These are phyloP conservation scores for Trichogramma evanescens DNA, from an alignment of 2,888 invertebrate species.

Conservation along the genomic window DNA sequence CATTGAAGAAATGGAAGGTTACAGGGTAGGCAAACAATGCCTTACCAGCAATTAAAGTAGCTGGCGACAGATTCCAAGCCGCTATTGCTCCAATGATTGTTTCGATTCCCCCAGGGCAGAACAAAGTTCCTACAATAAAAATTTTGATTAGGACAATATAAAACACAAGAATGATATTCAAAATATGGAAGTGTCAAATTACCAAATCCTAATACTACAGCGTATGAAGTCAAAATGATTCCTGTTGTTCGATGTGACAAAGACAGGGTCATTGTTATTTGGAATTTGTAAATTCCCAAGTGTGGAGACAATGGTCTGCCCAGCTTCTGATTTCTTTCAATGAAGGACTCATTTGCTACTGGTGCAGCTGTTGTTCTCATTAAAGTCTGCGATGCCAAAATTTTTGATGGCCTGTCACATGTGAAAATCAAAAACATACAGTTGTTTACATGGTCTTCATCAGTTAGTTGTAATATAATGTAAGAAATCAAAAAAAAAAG, in stretches of 20 bases:
- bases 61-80: slow-evolving; percentile 45
- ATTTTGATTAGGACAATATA: neutral
- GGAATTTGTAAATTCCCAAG: slow-evolving; percentile 72
- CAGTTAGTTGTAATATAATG: no score
- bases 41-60: slow-evolving; percentile 59
- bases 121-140: slow-evolving; percentile 24
- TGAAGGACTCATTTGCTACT: slow-evolving; percentile 50
- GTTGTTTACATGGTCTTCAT: no score
- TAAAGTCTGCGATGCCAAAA: no score
- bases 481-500: neutral
- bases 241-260: slow-evolving; percentile 77
- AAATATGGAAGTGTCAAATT: slow-evolving; percentile 19
- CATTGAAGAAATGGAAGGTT: slow-evolving; percentile 79
- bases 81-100: slow-evolving; percentile 47
- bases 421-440: no score
- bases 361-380: no score
- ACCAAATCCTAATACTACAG: slow-evolving; percentile 47
- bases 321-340: slow-evolving; percentile 66
- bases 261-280: slow-evolving; percentile 73
- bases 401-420: slow-evolving; percentile 15
- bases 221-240: slow-evolving; percentile 51
- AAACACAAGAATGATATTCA: neutral
- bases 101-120: slow-evolving; percentile 49
- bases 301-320: slow-evolving; percentile 80
- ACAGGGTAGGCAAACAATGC: slow-evolving; percentile 71